Evolutionary conservation across 2,888 invertebrate species (phyloP), one percentile per base, ranked within the genome.

Genomic region (Notodonta dromedarius): DNA sequence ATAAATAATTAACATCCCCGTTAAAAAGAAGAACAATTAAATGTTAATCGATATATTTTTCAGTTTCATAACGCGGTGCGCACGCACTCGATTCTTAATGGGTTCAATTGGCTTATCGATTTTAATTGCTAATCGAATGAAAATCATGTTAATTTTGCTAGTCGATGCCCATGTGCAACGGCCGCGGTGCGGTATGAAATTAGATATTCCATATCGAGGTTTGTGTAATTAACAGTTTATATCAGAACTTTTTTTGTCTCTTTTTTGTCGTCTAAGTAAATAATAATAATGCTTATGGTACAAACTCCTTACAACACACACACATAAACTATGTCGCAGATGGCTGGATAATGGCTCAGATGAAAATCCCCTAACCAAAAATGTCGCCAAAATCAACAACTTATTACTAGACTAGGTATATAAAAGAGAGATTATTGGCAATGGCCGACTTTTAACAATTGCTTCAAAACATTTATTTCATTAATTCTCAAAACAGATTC

Each of bases 91-190:
- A 16, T 16, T 9, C 11, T 46, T n/a, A n/a, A 50, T 50, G 16
- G 16, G 16, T 52, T 57, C 44, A 40, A 48, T 51, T 46, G 16
- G 40, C 11, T 40, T 40, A n/a, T 55, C 14, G 50, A 53, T 67
- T 54, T 53, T 67, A 60, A 60, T 63, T 61, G 58, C 32, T 64
- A 60, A 60, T 65, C 16, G 56, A 59, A 57, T 64, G 35, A 64
- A 66, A 58, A 60, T 56, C 62, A 62, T 53, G 58, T 52, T 67
- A 62, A 11, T 8, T 55, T 58, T 13, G 62, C 24, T 54, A 51
- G 16, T 9, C 12, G 50, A 58, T 69, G 70, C 66, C 66, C 1
- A 48, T 48, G n/a, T 48, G 48, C 48, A 14, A 0, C 7, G 35
- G 35, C 35, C 13, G 46, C 5, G 46, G 46, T 46, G 6, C 14